Evolutionary conservation across 1,140 invertebrate genomes (phyloP), one percentile per base, ranked within the genome.

Genomic region (Cotesia vestalis): DNA sequence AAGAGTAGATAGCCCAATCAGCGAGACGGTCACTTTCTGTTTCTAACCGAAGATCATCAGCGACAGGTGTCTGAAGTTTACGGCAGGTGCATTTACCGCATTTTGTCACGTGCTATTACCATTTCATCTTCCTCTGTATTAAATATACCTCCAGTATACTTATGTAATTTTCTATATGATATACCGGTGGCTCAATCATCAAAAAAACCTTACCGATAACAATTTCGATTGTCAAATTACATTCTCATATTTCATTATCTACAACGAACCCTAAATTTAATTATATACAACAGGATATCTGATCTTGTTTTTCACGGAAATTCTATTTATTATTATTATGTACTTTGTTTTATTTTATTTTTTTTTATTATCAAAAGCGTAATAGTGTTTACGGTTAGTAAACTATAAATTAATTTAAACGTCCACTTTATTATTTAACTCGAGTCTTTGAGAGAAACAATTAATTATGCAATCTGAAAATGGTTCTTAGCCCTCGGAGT

Each of bases 161-260:
- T 55, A 55, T 55, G 2, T 55, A 55, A 55, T 55, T 55, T 55
- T 55, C 53, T n/a, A 55, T 55, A 55, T 55, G 53, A n/a, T 17
- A n/a, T n/a, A 6, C 4, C 53, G 53, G 12, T 1, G 12, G 12
- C 9, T n/a, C n/a, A 55, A 55, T 17, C 17, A 55, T 46, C 40
- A 46, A 46, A 46, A 46, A 55, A 55, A 55, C n/a, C 12, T 17
- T 4, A 55, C 53, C 3, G 1, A 51, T 51, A 9, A 51, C 1
- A 51, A 51, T 8, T 51, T 51, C 46, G 12, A 14, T 55, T 55
- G 53, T 55, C 53, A 55, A n/a, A 55, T 55, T 55, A 14, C 53
- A 55, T 55, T 14, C 17, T 14, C 12, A 14, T 55, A 55, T 17
- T n/a, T 17, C 5, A 17, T 55, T n/a, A n/a, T 55, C 14, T 46